A percentile compares a stretch with the other conserved stretches of the same genome.
phyloP scores from a whole-genome alignment of 2,888 invertebrate genomes.

The Nycteola revayana region DNA sequence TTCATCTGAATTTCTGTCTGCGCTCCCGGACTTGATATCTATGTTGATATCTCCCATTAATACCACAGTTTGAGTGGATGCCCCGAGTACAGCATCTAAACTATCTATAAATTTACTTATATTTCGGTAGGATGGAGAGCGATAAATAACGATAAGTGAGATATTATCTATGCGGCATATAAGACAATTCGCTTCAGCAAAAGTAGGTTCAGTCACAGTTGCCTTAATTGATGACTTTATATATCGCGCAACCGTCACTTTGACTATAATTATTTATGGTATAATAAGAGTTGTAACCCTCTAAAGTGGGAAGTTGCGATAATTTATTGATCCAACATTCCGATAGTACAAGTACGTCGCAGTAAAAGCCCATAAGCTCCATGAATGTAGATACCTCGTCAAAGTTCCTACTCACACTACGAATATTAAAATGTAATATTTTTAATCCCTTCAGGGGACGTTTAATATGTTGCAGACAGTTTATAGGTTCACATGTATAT shows the following conservation, averaged over 20 bases:
- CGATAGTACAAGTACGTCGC: neutral
- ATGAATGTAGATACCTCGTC: no score
- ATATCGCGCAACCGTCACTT: neutral
- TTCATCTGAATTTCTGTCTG: no score
- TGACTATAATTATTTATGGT: neutral
- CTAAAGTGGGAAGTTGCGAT: neutral
- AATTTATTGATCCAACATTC: neutral
- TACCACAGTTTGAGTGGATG: no score
- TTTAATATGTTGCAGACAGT: no score
- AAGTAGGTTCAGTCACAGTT: neutral
- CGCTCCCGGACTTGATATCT: no score
- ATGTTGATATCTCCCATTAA: no score
- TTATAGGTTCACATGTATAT: no score
- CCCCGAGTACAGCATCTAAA: neutral
- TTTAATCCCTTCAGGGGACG: no score
- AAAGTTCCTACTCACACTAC: no score
- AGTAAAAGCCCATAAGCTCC: no score
- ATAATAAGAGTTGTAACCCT: neutral
- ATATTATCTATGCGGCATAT: neutral
- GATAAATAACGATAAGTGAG: neutral
- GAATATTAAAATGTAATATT: no score
- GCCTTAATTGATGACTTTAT: neutral
- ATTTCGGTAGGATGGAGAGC: neutral
- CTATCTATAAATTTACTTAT: neutral
- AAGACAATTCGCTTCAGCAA: neutral